Conservation (phyloP, 2,113 vertebrate genomes). For the Morone saxatilis region DNA sequence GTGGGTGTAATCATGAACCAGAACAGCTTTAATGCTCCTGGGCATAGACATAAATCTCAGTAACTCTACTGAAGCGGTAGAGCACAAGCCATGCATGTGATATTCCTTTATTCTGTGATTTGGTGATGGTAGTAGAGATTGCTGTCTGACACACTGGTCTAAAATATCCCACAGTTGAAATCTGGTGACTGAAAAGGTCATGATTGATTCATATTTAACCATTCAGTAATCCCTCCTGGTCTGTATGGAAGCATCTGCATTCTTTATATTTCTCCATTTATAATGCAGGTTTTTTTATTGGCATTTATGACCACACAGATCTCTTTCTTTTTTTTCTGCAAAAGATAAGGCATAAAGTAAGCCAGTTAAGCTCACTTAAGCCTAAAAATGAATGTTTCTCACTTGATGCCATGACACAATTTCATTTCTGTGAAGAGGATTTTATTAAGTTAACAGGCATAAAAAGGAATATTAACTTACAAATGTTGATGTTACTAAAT, state of each 20-base stretch:
- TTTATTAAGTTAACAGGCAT: conserved; percentile 1
- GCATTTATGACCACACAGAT: not conserved
- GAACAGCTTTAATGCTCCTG: not conserved
- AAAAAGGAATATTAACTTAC: not conserved
- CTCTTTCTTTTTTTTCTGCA: not conserved
- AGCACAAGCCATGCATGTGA: not conserved
- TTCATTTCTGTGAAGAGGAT: not conserved
- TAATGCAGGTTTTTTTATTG: not conserved
- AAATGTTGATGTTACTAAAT: not conserved
- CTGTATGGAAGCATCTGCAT: not conserved
- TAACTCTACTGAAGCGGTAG: not conserved
- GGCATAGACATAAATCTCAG: not conserved
- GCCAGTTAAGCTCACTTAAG: not conserved
- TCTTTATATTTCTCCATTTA: not conserved
- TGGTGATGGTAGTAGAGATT: not conserved
- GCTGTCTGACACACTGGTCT: not conserved
- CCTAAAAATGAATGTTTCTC: not conserved
- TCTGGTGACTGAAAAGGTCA: not conserved
- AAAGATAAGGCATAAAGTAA: not conserved
- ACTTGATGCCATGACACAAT: not conserved
- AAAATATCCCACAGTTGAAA: not conserved
- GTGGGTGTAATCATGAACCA: not conserved
- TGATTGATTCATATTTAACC: too few species aligned
- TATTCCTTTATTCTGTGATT: not conserved
- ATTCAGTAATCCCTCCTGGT: too few species aligned